A percentile compares a stretch with the other conserved stretches of the same genome.
Conservation (phyloP, 2,797 vertebrate genomes). For the Bovichtus variegatus region DNA sequence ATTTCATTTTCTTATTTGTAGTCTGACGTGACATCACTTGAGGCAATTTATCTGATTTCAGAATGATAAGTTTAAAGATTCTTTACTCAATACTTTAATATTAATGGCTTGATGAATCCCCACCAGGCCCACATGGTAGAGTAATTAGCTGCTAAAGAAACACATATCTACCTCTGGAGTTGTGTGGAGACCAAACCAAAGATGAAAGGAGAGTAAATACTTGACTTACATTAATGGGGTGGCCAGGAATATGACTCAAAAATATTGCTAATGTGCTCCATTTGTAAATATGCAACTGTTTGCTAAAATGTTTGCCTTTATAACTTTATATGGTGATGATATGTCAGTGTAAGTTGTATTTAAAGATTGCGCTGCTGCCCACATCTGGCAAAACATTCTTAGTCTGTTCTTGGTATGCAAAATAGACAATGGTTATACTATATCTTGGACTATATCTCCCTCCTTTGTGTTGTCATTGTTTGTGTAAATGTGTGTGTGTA, state of each 20-base stretch:
- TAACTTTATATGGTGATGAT: not conserved
- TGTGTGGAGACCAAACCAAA: not conserved
- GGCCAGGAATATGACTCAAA: not conserved
- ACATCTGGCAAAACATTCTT: not conserved
- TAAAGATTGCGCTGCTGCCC: not conserved
- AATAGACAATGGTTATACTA: not conserved
- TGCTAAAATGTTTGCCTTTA: not conserved
- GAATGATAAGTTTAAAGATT: not conserved
- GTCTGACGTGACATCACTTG: not conserved
- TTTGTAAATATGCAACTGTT: not conserved
- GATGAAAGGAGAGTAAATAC: not conserved
- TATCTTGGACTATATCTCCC: not conserved
- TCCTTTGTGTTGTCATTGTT: slow-evolving; percentile 19
- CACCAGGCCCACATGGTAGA: not conserved
- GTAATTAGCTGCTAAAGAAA: not conserved
- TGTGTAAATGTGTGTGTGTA: slow-evolving; percentile 23
- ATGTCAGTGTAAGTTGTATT: not conserved
- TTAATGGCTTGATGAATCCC: not conserved
- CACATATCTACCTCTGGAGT: not conserved
- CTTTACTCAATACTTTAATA: not conserved
- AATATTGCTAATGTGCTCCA: not conserved
- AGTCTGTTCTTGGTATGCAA: not conserved
- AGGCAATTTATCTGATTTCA: not conserved
- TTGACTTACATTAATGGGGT: not conserved
- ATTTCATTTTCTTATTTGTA: not conserved